Conservation (phyloP, 1,140 invertebrate genomes). For the Elymnias hypermnestra region DNA sequence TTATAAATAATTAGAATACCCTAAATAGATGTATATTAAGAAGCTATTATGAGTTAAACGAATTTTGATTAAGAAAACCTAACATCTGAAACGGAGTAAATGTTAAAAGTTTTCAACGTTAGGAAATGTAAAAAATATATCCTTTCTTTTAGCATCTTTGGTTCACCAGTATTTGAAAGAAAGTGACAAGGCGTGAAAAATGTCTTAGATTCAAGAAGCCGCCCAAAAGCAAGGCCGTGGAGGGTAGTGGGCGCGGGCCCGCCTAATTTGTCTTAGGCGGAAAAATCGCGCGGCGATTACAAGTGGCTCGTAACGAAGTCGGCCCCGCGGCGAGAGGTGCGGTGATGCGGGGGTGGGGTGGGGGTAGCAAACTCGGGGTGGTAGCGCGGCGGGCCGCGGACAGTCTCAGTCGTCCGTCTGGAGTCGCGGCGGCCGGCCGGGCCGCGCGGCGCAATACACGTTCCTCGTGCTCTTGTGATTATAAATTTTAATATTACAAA, state of each 20-base stretch:
- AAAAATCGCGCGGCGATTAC: constrained; percentile 73
- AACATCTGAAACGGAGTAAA: no score
- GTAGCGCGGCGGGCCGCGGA: constrained; percentile 41
- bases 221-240: constrained; percentile 46
- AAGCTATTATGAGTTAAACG: no score
- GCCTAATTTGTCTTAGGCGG: constrained; percentile 74
- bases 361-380: constrained; percentile 28
- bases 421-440: constrained; percentile 68
- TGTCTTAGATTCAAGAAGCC: constrained; percentile 53
- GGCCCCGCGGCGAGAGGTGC: constrained; percentile 39
- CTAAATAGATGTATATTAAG: no score
- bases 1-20: no score
- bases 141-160: no score
- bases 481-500: constrained; percentile 69
- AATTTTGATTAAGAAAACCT: no score
- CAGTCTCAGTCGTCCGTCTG: constrained; percentile 70
- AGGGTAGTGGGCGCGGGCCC: constrained; percentile 48
- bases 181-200: constrained; percentile 37
- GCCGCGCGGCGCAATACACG: constrained; percentile 69
- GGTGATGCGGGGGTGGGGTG: constrained; percentile 22
- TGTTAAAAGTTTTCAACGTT: no score
- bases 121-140: no score
- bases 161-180: constrained; percentile 6
- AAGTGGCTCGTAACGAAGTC: constrained; percentile 74
- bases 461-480: constrained; percentile 75